Percentiles rank a stretch among this genome's conserved stretches.
Conservation (phyloP, 2,113 vertebrate genomes). For the Tachycineta bicolor region DNA sequence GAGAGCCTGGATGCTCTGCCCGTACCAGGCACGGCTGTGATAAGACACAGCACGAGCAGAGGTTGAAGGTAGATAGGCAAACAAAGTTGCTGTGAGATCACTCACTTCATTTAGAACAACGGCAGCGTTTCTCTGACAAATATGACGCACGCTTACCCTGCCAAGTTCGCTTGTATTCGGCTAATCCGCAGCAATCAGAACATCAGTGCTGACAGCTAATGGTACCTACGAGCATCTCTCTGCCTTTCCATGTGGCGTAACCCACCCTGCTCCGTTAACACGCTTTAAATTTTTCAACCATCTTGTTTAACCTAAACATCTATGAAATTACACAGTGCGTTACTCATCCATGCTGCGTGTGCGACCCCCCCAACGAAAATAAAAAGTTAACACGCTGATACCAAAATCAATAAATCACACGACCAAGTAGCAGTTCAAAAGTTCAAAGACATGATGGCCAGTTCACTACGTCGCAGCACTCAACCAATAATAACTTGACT, state of each 20-base stretch:
- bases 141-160: background rate
- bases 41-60: background rate
- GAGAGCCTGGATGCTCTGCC: background rate
- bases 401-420: constrained; percentile 83
- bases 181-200: constrained; percentile 17
- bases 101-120: constrained; percentile 6
- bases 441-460: constrained; percentile 86
- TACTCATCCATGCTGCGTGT: constrained; percentile 32
- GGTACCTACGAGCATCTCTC: constrained; percentile 56
- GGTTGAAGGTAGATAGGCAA: constrained; percentile 3
- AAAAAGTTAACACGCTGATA: constrained; percentile 72
- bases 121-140: background rate
- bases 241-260: constrained; percentile 17
- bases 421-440: constrained; percentile 84
- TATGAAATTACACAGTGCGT: constrained; percentile 34
- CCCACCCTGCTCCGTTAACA: constrained; percentile 54
- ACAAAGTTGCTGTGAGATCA: constrained; percentile 36
- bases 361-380: constrained; percentile 34
- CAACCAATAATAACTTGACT: constrained; percentile 81
- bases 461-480: constrained; percentile 75
- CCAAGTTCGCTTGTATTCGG: background rate
- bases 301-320: constrained; percentile 69
- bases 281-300: constrained; percentile 62
- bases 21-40: constrained; percentile 2
- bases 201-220: constrained; percentile 52